Evolutionary conservation across 2,113 vertebrate species (phyloP).

Genomic region (Bos taurus): ARS-UCD2.0 NC_037332.1:6398501-6399000

Average conservation of each 20-base stretch:
- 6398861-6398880: conserved; percentile 5
- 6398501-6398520: neutral
- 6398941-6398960: neutral
- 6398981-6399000: neutral
- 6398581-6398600: neutral
- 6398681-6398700: neutral
- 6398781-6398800: neutral
- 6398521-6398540: conserved; percentile 28
- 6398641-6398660: conserved; percentile 15
- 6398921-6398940: neutral
- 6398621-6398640: conserved; percentile 15
- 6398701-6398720: neutral
- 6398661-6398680: neutral
- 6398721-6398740: conserved; percentile 22
- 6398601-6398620: neutral
- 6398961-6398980: neutral
- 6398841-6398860: neutral
- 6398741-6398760: neutral
- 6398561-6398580: neutral
- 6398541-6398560: conserved; percentile 33
- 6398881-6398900: conserved; percentile 7
- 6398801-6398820: neutral
- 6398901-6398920: neutral
- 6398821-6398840: neutral
- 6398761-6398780: neutral